These are phyloP conservation scores for Alosa sapidissima DNA, from an alignment of 2,797 vertebrate species.

Conservation along the genomic window DNA sequence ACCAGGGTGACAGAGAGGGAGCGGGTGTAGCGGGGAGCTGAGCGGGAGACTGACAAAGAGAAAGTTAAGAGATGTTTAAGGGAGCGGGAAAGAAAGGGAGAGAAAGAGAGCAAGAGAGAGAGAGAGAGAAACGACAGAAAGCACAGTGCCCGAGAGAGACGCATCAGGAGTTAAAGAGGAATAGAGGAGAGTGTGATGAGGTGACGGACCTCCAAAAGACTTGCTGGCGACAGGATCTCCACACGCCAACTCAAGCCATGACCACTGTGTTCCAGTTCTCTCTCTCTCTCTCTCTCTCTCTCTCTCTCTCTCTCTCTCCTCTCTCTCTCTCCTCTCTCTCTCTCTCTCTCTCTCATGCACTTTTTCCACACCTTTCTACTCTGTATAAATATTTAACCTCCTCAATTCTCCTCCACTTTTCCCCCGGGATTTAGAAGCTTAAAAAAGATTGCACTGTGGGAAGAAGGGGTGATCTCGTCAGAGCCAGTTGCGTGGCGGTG, in stretches of 20 bases:
- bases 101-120: neutral
- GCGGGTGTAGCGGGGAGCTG: neutral
- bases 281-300: neutral
- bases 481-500: neutral
- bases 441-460: neutral
- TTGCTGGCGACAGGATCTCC: neutral
- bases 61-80: neutral
- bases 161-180: neutral
- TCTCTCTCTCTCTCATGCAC: neutral
- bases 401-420: neutral
- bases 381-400: neutral
- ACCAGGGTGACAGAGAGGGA: neutral
- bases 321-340: neutral
- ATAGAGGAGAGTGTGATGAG: neutral
- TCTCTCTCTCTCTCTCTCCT: neutral
- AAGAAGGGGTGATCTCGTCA: neutral
- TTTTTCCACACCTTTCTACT: neutral
- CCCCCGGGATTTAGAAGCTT: neutral
- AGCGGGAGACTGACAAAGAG: neutral
- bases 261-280: neutral
- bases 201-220: neutral
- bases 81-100: constrained; percentile 16
- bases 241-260: neutral
- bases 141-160: neutral
- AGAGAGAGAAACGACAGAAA: neutral